Evolutionary conservation across 2,888 invertebrate genomes (phyloP), one percentile per base, ranked within the genome.

Genomic region (Rhagophthalmus giganteus): DNA sequence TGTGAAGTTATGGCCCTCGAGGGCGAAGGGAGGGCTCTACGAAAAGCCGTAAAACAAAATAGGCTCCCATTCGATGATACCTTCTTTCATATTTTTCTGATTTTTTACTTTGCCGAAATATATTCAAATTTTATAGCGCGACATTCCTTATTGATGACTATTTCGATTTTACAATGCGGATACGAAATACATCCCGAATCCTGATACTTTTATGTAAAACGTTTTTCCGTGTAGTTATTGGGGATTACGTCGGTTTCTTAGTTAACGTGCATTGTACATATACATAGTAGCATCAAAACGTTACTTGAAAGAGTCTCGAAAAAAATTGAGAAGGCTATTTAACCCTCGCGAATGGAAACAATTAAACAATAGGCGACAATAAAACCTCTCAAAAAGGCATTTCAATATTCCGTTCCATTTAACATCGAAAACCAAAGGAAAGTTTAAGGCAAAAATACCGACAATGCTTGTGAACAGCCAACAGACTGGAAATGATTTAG

Each of bases 401-500:
- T 56, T 55, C 53, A 58, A 57, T 58, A 58, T 58, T 55, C 52
- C 55, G 37, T 51, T 39, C 45, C 55, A 58, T 58, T 58, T 51
- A 58, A 35, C 42, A 40, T 45, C 31, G 49, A 46, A 51, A 51
- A 51, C 38, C 46, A 42, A 44, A 54, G 44, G 51, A 55, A 55
- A 47, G 42, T 47, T 58, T 49, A 56, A 61, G 59, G 61, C 58
- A 61, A 65, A 64, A 64, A 62, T 59, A 57, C 58, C 58, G 61
- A 67, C 65, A 65, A 67, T 65, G 64, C 62, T 59, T 60, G 56
- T 58, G 61, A 63, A 59, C 62, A 61, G 58, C 61, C 67, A 68
- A 67, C 68, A 65, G 71, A 67, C 63, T 67, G 67, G 63, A 69
- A 68, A 68, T 70, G 70, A 69, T 69, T 70, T 69, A 71, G 65